Evolutionary conservation across 2,113 vertebrate species (phyloP), one percentile per base, ranked within the genome.

Genomic region (Leiothrix lutea): DNA sequence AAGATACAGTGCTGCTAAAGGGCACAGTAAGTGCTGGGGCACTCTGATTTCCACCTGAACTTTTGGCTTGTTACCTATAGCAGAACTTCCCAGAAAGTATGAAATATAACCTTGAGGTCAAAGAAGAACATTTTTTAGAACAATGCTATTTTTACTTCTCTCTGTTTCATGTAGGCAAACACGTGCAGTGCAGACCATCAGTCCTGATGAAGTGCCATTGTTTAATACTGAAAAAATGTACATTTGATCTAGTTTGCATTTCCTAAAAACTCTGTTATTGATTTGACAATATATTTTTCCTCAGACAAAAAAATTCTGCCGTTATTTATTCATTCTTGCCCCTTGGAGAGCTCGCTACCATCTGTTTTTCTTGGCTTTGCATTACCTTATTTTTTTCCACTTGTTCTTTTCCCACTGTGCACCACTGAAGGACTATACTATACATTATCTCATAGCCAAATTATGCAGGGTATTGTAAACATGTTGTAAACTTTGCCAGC

Each of bases 331-430:
- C 87, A 87, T 96, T 92, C 85, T 93, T 94, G 77, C 85, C 92
- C 95, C 96, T 94, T 95, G 72, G 84, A 95, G 85, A 94, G 86
- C 87, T 90, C 0, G 1, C 79, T 84, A 75, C 95, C 96, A 97
- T 95, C 96, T 97, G 96, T 90, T 97, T 97, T 95, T 94, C 87
- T 97, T 96, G 92, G 95, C 95, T 97, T 97, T 94, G 61, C 54
- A 60, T 90, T 91, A 88, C 94, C 65, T 80, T 86, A 88, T 87
- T 88, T 88, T 85, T 75, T 45, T 44, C 26, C 82, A 90, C 87
- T 96, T 93, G 86, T 88, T 96, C 91, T 92, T 96, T 86, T 94
- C 94, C 82, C 93, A 92, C 92, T 93, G 93, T 84, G 92, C 65
- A 57, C 61, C 87, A 70, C 42, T 75, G 94, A 96, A 92, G 91